Conservation (phyloP, 2,797 vertebrate genomes). For the Pagetopsis macropterus region DNA sequence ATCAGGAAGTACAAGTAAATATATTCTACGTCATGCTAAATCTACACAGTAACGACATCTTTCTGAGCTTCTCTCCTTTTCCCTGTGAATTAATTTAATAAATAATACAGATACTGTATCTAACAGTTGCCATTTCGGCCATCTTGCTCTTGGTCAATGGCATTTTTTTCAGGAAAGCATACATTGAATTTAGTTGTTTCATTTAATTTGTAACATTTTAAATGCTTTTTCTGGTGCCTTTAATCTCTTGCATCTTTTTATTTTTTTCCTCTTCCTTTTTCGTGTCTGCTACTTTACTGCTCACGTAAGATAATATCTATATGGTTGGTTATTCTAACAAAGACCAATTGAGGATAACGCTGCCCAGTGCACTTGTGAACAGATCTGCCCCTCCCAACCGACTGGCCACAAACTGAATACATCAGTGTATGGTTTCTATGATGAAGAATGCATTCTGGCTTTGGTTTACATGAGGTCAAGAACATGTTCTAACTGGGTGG, state of each 20-base stretch:
- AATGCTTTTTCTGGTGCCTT: neutral
- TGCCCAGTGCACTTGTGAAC: neutral
- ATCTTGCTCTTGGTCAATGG: neutral
- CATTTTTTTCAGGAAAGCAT: neutral
- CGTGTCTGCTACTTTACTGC: neutral
- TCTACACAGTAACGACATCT: neutral
- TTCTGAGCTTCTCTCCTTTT: neutral
- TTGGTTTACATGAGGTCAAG: conserved; percentile 29
- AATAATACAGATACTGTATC: neutral
- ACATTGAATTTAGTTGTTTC: neutral
- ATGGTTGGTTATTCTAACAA: neutral
- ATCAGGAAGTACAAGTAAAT: neutral
- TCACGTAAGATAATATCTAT: neutral
- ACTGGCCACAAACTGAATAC: conserved; percentile 9
- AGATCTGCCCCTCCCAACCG: conserved; percentile 7
- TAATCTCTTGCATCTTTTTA: neutral
- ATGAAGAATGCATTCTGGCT: conserved; percentile 30
- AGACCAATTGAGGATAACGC: neutral
- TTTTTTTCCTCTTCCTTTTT: neutral
- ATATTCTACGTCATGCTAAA: neutral
- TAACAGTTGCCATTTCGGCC: neutral
- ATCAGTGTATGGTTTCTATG: conserved; percentile 41
- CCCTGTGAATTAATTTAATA: neutral
- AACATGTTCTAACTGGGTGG: conserved; percentile 19
- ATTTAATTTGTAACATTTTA: neutral